Base-by-base conservation (phyloP, 2,797 vertebrate genomes). In the Sphaeramia orbicularis region DNA sequence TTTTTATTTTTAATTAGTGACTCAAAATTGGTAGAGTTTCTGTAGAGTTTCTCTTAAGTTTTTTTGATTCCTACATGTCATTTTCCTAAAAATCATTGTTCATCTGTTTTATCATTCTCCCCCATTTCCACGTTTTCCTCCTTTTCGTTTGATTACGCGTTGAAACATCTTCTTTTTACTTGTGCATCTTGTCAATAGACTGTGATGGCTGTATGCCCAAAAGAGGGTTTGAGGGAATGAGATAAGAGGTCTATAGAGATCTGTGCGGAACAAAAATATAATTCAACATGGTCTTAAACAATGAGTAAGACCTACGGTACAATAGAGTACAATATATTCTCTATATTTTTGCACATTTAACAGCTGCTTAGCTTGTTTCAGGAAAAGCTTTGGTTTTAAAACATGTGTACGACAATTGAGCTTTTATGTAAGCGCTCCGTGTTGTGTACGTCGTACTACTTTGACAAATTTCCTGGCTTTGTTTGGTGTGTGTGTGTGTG, bases 391-490 rank as follows among this genome's bases (percentile, higher is more conserved):
- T 11, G 27, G 50, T 52, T 77, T 69, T 48, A 7, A 60, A 61
- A 43, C 42, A 32, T 53, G 38, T 75, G 64, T 66, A 41, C 12
- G 47, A 47, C 67, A 72, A 32, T 61, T 50, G 51, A 51, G 8
- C 21, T 58, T 70, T 79, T 72, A 74, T 85, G 71, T 66, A 71
- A 75, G 45, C 2, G 6, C 42, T 30, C 44, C 38, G 50, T 19
- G 56, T 66, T 44, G 64, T 78, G 50, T 74, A 12, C 74, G 74
- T 76, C 86, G 77, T 78, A 82, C 69, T 76, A 76, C 74, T 55
- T 65, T 6, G 60, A 73, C 68, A 58, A 6, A 80, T 62, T 89
- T 91, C 87, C 87, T 87, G 86, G 21, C 75, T 88, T 90, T 91
- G 88, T 89, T 61, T 42, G 80, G 71, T 84, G 63, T 86, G 18